These are phyloP conservation scores for Mus musculus DNA, from an alignment of 2,113 vertebrate species.

Conservation along the genomic window DNA sequence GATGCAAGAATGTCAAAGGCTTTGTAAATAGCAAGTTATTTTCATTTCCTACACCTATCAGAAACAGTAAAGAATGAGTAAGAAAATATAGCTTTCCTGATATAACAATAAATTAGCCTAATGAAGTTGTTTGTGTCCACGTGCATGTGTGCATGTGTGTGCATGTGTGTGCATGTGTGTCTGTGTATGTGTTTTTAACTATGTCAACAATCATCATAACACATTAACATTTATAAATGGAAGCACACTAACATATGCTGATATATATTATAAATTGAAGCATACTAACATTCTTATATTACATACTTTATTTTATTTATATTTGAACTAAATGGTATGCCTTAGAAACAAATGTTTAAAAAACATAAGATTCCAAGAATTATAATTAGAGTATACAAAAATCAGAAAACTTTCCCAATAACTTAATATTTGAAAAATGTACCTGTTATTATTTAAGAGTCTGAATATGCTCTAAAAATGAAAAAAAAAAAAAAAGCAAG, in stretches of 20 bases:
- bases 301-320: background rate
- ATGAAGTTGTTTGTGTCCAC: background rate
- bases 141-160: background rate
- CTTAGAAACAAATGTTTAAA: background rate
- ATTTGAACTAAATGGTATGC: background rate
- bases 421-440: background rate
- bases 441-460: background rate
- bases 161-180: background rate
- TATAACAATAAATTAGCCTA: background rate
- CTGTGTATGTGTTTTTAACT: background rate
- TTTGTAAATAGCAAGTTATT: background rate
- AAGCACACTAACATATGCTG: background rate
- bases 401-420: background rate
- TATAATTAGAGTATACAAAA: background rate
- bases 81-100: background rate
- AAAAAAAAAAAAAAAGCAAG: background rate
- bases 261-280: background rate
- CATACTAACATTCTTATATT: background rate
- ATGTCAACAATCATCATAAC: background rate
- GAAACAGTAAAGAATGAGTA: background rate
- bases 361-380: background rate
- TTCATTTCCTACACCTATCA: background rate
- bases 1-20: background rate
- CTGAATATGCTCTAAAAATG: background rate
- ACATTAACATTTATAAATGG: background rate